Base-by-base conservation (phyloP, 2,888 invertebrate species). In the Drosophila picticornis region DNA sequence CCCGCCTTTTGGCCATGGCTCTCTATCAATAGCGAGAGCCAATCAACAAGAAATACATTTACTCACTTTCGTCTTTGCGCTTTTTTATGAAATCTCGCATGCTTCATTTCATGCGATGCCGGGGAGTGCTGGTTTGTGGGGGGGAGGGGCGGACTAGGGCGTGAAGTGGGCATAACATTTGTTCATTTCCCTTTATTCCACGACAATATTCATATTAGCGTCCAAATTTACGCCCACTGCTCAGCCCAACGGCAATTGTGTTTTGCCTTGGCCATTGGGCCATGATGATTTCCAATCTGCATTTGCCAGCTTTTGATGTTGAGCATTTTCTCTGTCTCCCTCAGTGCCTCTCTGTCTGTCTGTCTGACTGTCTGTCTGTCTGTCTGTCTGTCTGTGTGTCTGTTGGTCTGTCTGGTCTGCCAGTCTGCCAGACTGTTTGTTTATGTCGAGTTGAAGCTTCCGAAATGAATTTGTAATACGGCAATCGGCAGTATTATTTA, bases 141-240 rank as follows among this genome's bases (percentile, higher is more conserved):
- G 22, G 43, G 0, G 6, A 6, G 36, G 10, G n/a, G 46, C 3
- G 13, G 9, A 22, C 27, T 25, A n/a, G 32, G 46, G 40, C 25
- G 36, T 38, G 50, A 63, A 48, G 34, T 46, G 63, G 55, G 57
- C 60, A 67, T 69, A 84, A 86, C 71, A 86, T 83, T 84, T 88
- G 86, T 77, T 87, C 88, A 88, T 83, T 87, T 88, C 78, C 81
- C 75, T 77, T 88, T 70, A 65, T 57, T 67, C 74, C 84, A 84
- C 74, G 84, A 84, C 87, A 88, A 88, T 84, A 88, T 88, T 88
- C 88, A 88, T 88, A 88, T 88, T 88, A 88, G 87, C 87, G 88
- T 83, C 75, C 83, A 88, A 83, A 86, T 83, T 80, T 75, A 64
- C 67, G 80, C 73, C 58, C 70, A 51, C n/a, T 48, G 60, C 52